Evolutionary conservation across 2,888 invertebrate species (phyloP), one percentile per base, ranked within the genome.

Genomic region (Allygus modestus): DNA sequence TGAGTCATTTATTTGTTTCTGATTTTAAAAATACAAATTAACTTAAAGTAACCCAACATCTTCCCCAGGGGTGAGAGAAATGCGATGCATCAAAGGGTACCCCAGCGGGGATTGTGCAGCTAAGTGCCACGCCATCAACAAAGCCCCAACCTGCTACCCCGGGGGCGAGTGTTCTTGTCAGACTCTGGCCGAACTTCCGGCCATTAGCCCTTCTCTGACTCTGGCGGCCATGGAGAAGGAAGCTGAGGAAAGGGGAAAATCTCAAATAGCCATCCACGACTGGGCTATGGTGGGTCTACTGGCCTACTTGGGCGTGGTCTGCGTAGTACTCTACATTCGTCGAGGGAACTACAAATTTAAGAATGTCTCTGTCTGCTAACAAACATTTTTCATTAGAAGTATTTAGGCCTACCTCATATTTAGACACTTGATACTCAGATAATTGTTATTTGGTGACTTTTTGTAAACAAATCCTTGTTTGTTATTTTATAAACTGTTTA

Each of bases 101-200:
- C 71, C 71, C 23, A 71, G 71, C 23, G 71, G 71, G 37, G 23
- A n/a, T 1, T 71, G 71, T 41, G 71, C 71, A 1, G 33, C 71
- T 20, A 11, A 0, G 4, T 71, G 71, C 20, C 71, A 71, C 41
- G 23, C 20, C 41, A 2, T 4, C 23, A 15, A 71, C 71, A 37
- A 26, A 1, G 71, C 71, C 20, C 71, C 71, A 1, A 23, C 71
- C 71, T 71, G 71, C 20, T 1, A 17, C 15, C 9, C 33, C 1
- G 41, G 9, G 37, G 41, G 41, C 41, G 71, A n/a, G 37, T 71
- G 71, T 41, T 37, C 37, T 9, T 71, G 71, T 15, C 4, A 20
- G 37, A 0, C 41, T 4, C 33, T 71, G 41, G 37, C 41, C 23
- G 1, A 4, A 23, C 71, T 41, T 5, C 41, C 71, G 9, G 17